Conservation (phyloP, 1,140 invertebrate genomes). For the Ceratina calcarata region DNA sequence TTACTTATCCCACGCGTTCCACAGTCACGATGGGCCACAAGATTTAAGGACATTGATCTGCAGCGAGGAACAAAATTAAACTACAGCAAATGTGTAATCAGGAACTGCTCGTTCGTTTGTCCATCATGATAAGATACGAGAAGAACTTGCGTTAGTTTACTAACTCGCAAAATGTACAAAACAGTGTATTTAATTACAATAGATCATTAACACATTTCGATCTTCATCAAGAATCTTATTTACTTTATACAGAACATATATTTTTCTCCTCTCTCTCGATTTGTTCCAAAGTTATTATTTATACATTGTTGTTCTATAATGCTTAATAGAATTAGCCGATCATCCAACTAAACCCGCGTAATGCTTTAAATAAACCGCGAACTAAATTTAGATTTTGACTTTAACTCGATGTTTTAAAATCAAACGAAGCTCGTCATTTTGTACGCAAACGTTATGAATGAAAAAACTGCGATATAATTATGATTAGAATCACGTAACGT, state of each 20-base stretch:
- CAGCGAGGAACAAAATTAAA: background rate
- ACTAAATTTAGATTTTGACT: slow-evolving; percentile 27
- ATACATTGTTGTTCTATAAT: background rate
- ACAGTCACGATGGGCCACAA: no score
- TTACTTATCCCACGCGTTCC: background rate
- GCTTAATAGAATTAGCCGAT: slow-evolving; percentile 8
- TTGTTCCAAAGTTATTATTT: background rate
- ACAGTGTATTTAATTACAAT: no score
- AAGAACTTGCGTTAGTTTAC: no score
- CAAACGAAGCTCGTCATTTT: background rate
- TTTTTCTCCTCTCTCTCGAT: background rate
- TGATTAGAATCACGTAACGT: background rate
- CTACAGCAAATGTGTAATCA: no score
- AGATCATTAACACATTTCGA: no score
- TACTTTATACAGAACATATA: background rate
- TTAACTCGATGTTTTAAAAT: slow-evolving; percentile 32
- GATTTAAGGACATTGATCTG: background rate
- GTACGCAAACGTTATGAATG: background rate
- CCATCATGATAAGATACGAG: no score
- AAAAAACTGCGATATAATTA: background rate
- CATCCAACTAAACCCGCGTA: slow-evolving; percentile 1
- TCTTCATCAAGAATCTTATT: no score
- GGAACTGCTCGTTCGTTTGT: no score
- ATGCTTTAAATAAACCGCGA: slow-evolving; percentile 31
- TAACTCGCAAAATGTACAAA: no score